A percentile compares a stretch with the other conserved stretches of the same genome.
These are phyloP conservation scores for Therioaphis trifolii DNA, from an alignment of 2,888 invertebrate genomes.

Conservation along the genomic window DNA sequence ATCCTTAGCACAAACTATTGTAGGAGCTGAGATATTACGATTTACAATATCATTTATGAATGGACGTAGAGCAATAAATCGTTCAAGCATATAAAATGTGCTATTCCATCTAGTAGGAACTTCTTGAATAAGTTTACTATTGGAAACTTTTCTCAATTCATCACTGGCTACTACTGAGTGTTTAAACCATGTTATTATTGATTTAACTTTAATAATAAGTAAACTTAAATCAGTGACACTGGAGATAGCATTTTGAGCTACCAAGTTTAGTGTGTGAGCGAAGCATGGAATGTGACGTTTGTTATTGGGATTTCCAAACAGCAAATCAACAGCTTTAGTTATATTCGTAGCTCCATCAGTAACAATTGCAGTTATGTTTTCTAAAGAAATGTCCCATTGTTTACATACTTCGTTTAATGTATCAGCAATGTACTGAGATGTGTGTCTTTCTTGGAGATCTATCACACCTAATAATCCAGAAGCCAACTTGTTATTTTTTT, in stretches of 20 bases:
- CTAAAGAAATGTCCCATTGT: slow-evolving; percentile 66
- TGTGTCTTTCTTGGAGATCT: slow-evolving; percentile 67
- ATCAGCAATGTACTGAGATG: slow-evolving; percentile 67
- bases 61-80: slow-evolving; percentile 6
- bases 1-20: slow-evolving; percentile 28
- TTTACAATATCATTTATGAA: slow-evolving; percentile 15
- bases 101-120: slow-evolving; percentile 19
- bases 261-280: slow-evolving; percentile 65
- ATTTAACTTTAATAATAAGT: slow-evolving; percentile 15
- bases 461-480: slow-evolving; percentile 67
- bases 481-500: slow-evolving; percentile 59
- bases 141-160: slow-evolving; percentile 22
- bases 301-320: slow-evolving; percentile 65
- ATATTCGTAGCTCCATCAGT: slow-evolving; percentile 66
- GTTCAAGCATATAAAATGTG: slow-evolving; percentile 24
- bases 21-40: slow-evolving; percentile 41
- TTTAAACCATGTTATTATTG: slow-evolving; percentile 16
- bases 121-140: slow-evolving; percentile 30
- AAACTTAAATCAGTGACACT: slow-evolving; percentile 15
- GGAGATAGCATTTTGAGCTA: slow-evolving; percentile 38
- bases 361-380: slow-evolving; percentile 66
- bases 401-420: slow-evolving; percentile 66
- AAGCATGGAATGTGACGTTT: slow-evolving; percentile 42
- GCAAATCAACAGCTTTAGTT: slow-evolving; percentile 67
- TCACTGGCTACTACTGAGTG: slow-evolving; percentile 18